Evolutionary conservation across 1,140 invertebrate species (phyloP).

Genomic region (Onthophagus taurus): DNA sequence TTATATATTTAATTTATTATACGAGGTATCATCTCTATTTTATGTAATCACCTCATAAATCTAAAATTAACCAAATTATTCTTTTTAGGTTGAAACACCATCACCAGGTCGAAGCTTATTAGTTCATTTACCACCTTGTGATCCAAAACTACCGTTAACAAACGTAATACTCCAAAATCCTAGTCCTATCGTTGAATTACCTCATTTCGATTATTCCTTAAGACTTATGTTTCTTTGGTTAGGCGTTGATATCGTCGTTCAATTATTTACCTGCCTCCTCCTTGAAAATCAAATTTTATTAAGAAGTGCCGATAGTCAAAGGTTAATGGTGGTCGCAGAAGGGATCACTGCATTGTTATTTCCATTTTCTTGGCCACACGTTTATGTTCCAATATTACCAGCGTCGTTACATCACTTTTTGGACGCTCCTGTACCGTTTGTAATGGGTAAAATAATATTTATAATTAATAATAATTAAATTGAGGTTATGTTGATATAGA

Average conservation of each 20-base stretch:
- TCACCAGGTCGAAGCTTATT: conserved; percentile 75
- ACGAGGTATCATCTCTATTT: conserved; percentile 68
- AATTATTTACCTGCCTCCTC: conserved; percentile 91
- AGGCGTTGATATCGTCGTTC: conserved; percentile 82
- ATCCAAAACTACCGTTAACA: conserved; percentile 59
- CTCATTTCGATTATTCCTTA: conserved; percentile 88
- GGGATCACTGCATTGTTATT: conserved; percentile 82
- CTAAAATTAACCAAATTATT: too few relatives aligned
- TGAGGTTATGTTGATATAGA: too few relatives aligned
- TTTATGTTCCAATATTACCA: conserved; percentile 97
- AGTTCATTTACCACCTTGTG: conserved; percentile 65
- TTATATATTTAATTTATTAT: conserved; percentile 90
- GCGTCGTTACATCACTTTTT: conserved; percentile 92
- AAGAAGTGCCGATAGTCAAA: conserved; percentile 85
- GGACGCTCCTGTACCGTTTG: conserved; percentile 97
- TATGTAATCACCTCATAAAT: neutral
- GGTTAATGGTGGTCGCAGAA: conserved; percentile 94
- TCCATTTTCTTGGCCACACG: conserved; percentile 96
- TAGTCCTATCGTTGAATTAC: conserved; percentile 66
- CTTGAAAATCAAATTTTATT: conserved; percentile 95
- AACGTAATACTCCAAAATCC: conserved; percentile 64
- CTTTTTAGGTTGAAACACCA: conserved; percentile 73
- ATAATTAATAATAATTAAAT: too few relatives aligned
- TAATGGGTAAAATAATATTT: conserved; percentile 73
- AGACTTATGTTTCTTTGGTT: conserved; percentile 78